Evolutionary conservation across 1,140 invertebrate genomes (phyloP), one percentile per base, ranked within the genome.

Genomic region (Lanistes nyassanus): DNA sequence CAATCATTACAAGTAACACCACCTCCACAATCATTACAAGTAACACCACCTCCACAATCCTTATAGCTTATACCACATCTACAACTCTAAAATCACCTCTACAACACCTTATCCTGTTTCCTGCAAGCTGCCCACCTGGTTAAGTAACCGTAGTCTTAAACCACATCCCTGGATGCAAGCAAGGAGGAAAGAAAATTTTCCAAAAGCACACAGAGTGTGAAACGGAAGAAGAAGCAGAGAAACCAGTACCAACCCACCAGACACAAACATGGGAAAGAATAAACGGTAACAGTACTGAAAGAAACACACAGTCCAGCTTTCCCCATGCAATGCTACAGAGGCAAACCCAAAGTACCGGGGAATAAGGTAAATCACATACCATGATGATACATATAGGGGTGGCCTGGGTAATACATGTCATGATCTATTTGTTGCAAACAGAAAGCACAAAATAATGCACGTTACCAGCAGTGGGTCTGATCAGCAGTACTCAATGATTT

Each of bases 371-470:
- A 29, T 34, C 26, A 72, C 70, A 56, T 72, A 72, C 70, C 70
- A 72, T 72, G 70, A 34, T 72, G 70, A 60, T 72, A 72, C 70
- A 72, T 60, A 55, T 72, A 72, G 4, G 70, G 70, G 29, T 72
- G 70, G 56, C 70, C 70, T 29, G 70, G 70, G 56, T 72, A 72
- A 55, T 26, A 58, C 70, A 72, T 72, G 29, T 72, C 70, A 72
- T 72, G 70, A 56, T 72, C 70, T 72, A 72, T 39, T 56, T 29
- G 29, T 47, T 55, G 42, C 26, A 72, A 72, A 56, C 70, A 72
- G 51, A 70, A 70, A 55, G 68, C 68, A 70, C 42, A 47, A 16
- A 47, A 47, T 16, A 47, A 3, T 0, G 42, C 42, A 47, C 9
- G 42, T 47, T 47, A 47, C 42, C 42, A 47, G 19, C 9, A 47